phyloP scores from a whole-genome alignment of 2,888 invertebrate genomes.

The Rhagonycha lutea region DNA sequence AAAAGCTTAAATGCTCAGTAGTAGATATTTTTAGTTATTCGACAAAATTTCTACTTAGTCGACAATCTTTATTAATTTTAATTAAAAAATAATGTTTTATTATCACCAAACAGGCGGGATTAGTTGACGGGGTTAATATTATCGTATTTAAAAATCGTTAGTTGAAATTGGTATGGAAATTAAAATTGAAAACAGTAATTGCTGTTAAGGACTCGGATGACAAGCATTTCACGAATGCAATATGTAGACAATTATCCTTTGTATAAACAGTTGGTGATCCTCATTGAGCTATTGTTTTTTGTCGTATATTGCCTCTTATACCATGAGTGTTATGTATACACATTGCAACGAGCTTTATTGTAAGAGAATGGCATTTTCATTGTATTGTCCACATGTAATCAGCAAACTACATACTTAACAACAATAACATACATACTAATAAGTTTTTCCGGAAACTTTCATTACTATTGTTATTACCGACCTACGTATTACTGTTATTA shows the following conservation, averaged over 20 bases:
- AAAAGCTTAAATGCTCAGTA: constrained; percentile 23
- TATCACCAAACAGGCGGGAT: constrained; percentile 23
- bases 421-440: constrained; percentile 14
- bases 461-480: constrained; percentile 8
- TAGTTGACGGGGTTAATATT: constrained; percentile 12
- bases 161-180: background rate
- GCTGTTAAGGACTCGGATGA: background rate
- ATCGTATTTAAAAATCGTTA: background rate
- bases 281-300: constrained; percentile 24
- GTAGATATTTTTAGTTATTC: constrained; percentile 18
- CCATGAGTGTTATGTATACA: constrained; percentile 42
- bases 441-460: background rate
- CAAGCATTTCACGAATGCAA: constrained; percentile 13
- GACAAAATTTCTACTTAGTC: constrained; percentile 29
- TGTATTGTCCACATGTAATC: constrained; percentile 24
- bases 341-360: constrained; percentile 42
- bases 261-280: constrained; percentile 8
- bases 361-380: constrained; percentile 40
- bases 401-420: constrained; percentile 19
- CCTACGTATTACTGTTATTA: background rate
- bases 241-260: constrained; percentile 16
- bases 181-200: background rate
- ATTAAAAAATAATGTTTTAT: constrained; percentile 34
- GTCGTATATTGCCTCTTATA: constrained; percentile 48
- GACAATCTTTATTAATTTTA: constrained; percentile 30